Conservation (phyloP, 2,797 vertebrate species). For the Poeciliopsis gracilis region DNA sequence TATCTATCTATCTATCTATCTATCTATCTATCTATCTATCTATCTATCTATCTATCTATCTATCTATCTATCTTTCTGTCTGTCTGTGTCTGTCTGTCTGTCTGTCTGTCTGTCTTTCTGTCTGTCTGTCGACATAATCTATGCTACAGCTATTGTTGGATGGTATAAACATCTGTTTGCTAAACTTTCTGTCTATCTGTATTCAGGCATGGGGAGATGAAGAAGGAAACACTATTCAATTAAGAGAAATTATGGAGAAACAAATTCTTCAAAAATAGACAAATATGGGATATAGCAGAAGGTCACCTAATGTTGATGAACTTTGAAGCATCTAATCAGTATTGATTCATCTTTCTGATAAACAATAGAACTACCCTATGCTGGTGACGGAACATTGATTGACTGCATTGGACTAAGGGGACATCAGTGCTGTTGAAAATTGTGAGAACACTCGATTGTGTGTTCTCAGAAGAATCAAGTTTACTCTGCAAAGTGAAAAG, state of each 20-base stretch:
- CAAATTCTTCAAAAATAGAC: background rate
- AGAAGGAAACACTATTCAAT: constrained; percentile 32
- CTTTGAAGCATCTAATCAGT: constrained; percentile 16
- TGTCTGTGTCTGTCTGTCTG: background rate
- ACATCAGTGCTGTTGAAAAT: constrained; percentile 27
- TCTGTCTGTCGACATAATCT: background rate
- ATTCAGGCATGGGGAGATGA: constrained; percentile 64
- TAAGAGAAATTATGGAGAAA: background rate
- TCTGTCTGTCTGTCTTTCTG: background rate
- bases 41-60: background rate
- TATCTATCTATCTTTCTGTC: background rate
- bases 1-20: background rate
- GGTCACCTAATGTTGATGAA: constrained; percentile 10
- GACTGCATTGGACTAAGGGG: constrained; percentile 16
- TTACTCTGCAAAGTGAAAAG: constrained; percentile 9
- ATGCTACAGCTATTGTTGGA: background rate
- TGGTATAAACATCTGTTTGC: constrained; percentile 22
- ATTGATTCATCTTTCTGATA: constrained; percentile 12
- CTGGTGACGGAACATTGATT: constrained; percentile 32
- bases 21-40: background rate
- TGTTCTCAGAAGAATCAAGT: constrained; percentile 37
- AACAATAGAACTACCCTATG: constrained; percentile 34
- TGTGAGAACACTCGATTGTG: constrained; percentile 19
- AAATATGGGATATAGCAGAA: background rate
- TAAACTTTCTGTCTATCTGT: constrained; percentile 32